These are phyloP conservation scores for Montipora foliosa DNA, from an alignment of 64 coral and sea anemone species.

Conservation along the genomic window DNA sequence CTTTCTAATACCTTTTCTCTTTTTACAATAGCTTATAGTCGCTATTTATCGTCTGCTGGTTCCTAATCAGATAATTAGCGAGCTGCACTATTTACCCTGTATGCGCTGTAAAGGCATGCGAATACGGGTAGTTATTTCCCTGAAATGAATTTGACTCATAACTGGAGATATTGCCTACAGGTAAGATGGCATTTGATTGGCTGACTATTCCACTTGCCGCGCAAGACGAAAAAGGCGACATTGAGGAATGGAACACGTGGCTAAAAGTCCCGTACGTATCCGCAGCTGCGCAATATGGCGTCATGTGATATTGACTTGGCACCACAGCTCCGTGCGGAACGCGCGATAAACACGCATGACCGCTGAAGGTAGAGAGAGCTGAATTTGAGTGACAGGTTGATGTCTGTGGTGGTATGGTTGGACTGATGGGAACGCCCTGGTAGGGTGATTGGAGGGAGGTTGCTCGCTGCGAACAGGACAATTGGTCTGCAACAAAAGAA, in stretches of 20 bases:
- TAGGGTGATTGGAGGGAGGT: slow-evolving; percentile 6
- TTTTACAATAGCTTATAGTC: no score
- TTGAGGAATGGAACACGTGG: slow-evolving; percentile 66
- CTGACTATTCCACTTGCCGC: slow-evolving; percentile 40
- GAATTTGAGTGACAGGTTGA: slow-evolving; percentile 61
- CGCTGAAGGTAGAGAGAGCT: slow-evolving; percentile 57
- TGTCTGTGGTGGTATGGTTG: slow-evolving; percentile 28
- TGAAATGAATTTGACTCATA: slow-evolving; percentile 65
- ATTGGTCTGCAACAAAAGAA: slow-evolving; percentile 17
- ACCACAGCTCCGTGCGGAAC: slow-evolving; percentile 56
- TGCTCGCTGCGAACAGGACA: slow-evolving; percentile 58
- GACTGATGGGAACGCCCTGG: slow-evolving; percentile 40
- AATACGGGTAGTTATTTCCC: background rate
- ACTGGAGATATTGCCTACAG: slow-evolving; percentile 41
- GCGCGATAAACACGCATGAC: slow-evolving; percentile 73
- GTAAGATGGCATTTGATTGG: slow-evolving; percentile 37
- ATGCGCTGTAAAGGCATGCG: slow-evolving; percentile 61
- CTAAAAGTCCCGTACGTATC: slow-evolving; percentile 84
- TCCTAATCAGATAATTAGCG: background rate
- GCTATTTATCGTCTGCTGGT: no score
- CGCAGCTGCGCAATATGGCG: slow-evolving; percentile 76
- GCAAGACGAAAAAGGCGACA: slow-evolving; percentile 59
- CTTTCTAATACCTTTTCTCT: no score
- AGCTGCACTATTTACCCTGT: slow-evolving; percentile 7
- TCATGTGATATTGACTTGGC: slow-evolving; percentile 81